phyloP scores from a whole-genome alignment of 1,140 invertebrate species.

The Penaeus vannamei region DNA sequence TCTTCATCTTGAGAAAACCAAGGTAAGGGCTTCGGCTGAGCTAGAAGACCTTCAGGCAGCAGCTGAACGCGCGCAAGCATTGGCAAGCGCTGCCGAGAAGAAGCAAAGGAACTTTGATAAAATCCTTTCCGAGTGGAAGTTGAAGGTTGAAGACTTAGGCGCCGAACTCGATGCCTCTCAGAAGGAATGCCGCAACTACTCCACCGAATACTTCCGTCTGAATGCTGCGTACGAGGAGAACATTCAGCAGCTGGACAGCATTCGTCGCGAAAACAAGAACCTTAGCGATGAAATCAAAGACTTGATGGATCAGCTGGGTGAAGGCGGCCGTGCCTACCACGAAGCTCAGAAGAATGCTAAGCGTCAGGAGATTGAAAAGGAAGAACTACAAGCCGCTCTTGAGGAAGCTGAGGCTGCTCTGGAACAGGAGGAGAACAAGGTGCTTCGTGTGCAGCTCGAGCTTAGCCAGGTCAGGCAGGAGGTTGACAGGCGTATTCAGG shows the following conservation, averaged over 20 bases:
- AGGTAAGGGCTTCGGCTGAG: slow-evolving; percentile 74
- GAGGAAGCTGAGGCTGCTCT: slow-evolving; percentile 70
- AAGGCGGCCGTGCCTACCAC: slow-evolving; percentile 72
- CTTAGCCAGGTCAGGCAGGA: slow-evolving; percentile 56
- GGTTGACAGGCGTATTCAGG: slow-evolving; percentile 53
- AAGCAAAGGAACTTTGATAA: slow-evolving; percentile 49
- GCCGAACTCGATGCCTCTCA: slow-evolving; percentile 53
- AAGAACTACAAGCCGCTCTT: slow-evolving; percentile 78
- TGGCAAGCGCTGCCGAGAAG: slow-evolving; percentile 67
- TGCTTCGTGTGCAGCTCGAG: slow-evolving; percentile 44
- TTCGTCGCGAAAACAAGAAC: slow-evolving; percentile 91
- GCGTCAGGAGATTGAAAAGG: slow-evolving; percentile 78
- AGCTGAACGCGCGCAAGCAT: slow-evolving; percentile 76
- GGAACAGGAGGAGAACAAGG: slow-evolving; percentile 53
- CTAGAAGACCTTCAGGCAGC: slow-evolving; percentile 78
- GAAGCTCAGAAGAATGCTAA: slow-evolving; percentile 77
- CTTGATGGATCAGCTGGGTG: slow-evolving; percentile 74
- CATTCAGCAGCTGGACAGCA: slow-evolving; percentile 93
- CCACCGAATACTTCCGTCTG: slow-evolving; percentile 43
- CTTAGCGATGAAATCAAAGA: slow-evolving; percentile 45
- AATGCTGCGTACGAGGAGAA: slow-evolving; percentile 52
- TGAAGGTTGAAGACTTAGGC: slow-evolving; percentile 49
- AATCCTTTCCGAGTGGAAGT: slow-evolving; percentile 51
- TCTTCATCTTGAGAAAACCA: slow-evolving; percentile 73
- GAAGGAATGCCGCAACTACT: slow-evolving; percentile 54